These are phyloP conservation scores for Sebastes taczanowskii DNA, from an alignment of 2,797 vertebrate genomes.

Conservation along the genomic window DNA sequence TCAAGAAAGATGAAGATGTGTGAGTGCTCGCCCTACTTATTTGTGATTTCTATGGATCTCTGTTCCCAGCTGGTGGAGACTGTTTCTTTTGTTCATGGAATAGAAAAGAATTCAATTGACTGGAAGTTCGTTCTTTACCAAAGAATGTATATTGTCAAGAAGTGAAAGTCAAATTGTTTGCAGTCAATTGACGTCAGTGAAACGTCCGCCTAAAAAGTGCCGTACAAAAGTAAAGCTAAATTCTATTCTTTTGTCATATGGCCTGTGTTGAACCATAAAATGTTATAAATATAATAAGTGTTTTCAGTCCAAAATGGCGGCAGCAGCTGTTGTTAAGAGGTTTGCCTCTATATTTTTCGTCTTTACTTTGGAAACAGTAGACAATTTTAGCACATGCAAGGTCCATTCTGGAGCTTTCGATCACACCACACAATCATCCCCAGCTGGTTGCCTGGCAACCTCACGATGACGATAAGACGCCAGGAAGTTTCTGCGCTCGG, in stretches of 20 bases:
- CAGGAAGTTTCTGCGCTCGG: not conserved
- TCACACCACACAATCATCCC: not conserved
- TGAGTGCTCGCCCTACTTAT: not conserved
- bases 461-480: no score
- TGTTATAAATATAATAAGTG: no score
- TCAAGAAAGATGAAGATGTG: not conserved
- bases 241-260: no score
- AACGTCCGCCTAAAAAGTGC: no score
- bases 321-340: no score
- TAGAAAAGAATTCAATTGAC: not conserved
- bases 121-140: not conserved
- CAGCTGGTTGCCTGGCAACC: constrained; percentile 1
- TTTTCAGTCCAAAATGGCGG: no score
- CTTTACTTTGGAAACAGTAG: not conserved
- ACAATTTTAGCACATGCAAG: not conserved
- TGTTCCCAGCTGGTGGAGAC: constrained; percentile 4
- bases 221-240: no score
- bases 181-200: no score
- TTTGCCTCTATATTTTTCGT: no score
- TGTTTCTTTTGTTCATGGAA: not conserved
- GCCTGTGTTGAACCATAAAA: no score
- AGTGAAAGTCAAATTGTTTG: no score
- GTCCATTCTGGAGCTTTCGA: not conserved
- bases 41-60: constrained; percentile 5
- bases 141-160: no score